A percentile compares a stretch with the other conserved stretches of the same genome.
Conservation (phyloP, 2,888 invertebrate species). For the Pachydiplax longipennis region DNA sequence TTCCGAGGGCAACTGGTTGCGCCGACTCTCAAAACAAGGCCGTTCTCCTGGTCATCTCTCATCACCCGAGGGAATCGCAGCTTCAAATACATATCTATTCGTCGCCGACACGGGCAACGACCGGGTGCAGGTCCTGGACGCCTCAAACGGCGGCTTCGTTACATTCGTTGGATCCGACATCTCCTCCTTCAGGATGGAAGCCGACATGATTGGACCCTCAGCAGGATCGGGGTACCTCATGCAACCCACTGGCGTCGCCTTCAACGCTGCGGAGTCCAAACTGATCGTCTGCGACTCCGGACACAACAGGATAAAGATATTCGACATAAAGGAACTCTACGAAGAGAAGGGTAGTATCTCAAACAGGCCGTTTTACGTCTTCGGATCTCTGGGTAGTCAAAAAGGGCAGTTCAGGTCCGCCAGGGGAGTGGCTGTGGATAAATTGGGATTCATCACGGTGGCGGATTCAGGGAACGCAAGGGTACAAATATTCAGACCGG, state of each 20-base stretch:
- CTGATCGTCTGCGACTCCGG: slow-evolving; percentile 72
- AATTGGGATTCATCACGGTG: slow-evolving; percentile 76
- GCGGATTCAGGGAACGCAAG: slow-evolving; percentile 82
- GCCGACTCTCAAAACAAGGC: slow-evolving; percentile 72
- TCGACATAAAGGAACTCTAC: not conserved
- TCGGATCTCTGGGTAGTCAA: slow-evolving; percentile 71
- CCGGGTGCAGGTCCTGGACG: slow-evolving; percentile 65
- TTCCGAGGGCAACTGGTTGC: slow-evolving; percentile 64
- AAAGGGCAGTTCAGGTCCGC: slow-evolving; percentile 77
- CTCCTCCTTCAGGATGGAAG: not conserved
- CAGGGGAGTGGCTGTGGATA: slow-evolving; percentile 76
- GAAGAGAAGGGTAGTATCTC: not conserved
- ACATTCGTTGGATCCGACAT: slow-evolving; percentile 67
- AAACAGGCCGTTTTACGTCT: slow-evolving; percentile 56
- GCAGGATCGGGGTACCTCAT: slow-evolving; percentile 62
- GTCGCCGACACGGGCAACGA: slow-evolving; percentile 83
- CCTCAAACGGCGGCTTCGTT: slow-evolving; percentile 68
- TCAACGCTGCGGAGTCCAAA: slow-evolving; percentile 57
- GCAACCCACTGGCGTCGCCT: slow-evolving; percentile 75
- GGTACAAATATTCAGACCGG: slow-evolving; percentile 76
- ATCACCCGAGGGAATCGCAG: slow-evolving; percentile 77
- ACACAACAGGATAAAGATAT: slow-evolving; percentile 71
- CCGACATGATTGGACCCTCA: not conserved
- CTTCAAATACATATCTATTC: slow-evolving; percentile 67
- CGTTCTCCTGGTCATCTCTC: slow-evolving; percentile 69